Evolutionary conservation across 2,888 invertebrate species (phyloP).

Genomic region (Rhagium mordax): DNA sequence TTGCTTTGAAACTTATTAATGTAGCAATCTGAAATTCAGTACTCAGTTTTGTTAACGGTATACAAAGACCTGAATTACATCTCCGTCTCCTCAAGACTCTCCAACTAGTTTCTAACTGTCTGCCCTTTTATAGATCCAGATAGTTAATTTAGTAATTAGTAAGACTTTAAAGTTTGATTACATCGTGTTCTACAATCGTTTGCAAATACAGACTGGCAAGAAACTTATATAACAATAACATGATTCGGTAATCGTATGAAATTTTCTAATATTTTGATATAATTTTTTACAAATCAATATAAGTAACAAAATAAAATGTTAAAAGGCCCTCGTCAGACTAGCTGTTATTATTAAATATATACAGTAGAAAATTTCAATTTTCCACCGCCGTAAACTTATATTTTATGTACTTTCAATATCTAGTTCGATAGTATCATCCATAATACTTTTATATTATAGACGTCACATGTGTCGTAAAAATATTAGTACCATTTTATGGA

Average conservation of each 20-base stretch:
- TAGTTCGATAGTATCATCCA: slow-evolving; percentile 5
- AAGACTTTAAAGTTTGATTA: not conserved
- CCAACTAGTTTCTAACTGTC: not conserved
- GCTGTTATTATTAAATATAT: not conserved
- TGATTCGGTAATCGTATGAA: too few relatives aligned
- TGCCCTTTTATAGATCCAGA: not conserved
- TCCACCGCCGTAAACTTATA: slow-evolving; percentile 3
- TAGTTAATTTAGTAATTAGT: not conserved
- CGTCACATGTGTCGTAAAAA: slow-evolving; percentile 23
- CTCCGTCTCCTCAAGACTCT: too few relatives aligned
- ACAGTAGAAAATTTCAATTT: slow-evolving; percentile 14
- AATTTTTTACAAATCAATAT: too few relatives aligned
- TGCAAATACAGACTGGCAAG: not conserved
- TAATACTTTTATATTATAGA: slow-evolving; percentile 22
- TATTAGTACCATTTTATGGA: slow-evolving; percentile 15
- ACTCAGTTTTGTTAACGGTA: too few relatives aligned
- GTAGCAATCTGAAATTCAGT: too few relatives aligned
- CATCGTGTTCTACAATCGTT: not conserved
- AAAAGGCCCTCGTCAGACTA: too few relatives aligned
- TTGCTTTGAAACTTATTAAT: too few relatives aligned
- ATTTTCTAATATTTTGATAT: too few relatives aligned
- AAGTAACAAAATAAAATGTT: too few relatives aligned
- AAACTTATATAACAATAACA: not conserved
- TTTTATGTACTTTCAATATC: slow-evolving; percentile 21
- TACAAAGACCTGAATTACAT: too few relatives aligned